phyloP scores from a whole-genome alignment of 2,888 invertebrate genomes.

The Lithophane ornitopus region DNA sequence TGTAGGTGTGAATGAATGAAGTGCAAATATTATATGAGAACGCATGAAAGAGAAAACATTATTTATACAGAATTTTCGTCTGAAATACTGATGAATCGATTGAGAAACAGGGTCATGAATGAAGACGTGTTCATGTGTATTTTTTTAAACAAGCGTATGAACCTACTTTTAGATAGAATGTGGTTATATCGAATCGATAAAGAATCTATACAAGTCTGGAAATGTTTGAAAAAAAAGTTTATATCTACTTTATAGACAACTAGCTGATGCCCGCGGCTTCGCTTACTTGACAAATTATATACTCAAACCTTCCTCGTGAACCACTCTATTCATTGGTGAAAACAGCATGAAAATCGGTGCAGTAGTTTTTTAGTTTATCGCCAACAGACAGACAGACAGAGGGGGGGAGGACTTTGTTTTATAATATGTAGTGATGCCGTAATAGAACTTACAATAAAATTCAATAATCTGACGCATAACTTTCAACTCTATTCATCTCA shows the following conservation, averaged over 20 bases:
- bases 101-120: background rate
- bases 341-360: too few relatives aligned
- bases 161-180: background rate
- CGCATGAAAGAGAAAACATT: background rate
- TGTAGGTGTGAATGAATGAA: constrained; percentile 2
- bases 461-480: background rate
- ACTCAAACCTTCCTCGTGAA: too few relatives aligned
- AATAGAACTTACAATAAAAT: background rate
- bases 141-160: background rate
- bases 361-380: too few relatives aligned
- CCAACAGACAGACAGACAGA: too few relatives aligned
- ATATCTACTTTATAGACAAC: background rate
- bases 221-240: too few relatives aligned
- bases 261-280: too few relatives aligned
- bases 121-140: background rate
- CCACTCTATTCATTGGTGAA: too few relatives aligned
- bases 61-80: background rate
- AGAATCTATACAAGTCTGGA: background rate
- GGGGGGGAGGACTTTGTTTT: too few relatives aligned
- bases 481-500: background rate
- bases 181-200: background rate
- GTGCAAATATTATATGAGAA: background rate
- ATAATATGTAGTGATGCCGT: too few relatives aligned
- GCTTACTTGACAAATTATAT: too few relatives aligned
- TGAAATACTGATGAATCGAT: background rate